phyloP scores from a whole-genome alignment of 2,888 invertebrate species.

The Melinopterus prodromus region DNA sequence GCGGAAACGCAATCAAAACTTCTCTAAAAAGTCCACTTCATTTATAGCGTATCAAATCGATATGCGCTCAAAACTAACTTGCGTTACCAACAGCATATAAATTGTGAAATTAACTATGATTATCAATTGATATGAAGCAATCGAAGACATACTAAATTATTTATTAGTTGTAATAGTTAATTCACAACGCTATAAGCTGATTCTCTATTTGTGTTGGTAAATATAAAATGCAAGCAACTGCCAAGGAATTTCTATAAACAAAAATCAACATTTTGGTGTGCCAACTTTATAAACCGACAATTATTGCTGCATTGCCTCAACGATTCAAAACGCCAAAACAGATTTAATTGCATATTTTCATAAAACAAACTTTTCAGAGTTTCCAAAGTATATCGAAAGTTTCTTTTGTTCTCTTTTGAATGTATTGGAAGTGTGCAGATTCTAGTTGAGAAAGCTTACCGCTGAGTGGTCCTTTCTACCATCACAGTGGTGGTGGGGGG shows the following conservation, averaged over 20 bases:
- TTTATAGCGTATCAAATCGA: background rate
- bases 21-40: background rate
- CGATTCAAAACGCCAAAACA: background rate
- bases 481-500: background rate
- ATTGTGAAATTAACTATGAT: background rate
- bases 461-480: background rate
- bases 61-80: background rate
- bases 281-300: background rate
- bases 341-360: no score
- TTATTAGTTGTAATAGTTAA: background rate
- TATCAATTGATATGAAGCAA: background rate
- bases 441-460: background rate
- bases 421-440: background rate
- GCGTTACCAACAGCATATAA: background rate
- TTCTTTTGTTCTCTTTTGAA: background rate
- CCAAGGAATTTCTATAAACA: background rate
- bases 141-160: background rate
- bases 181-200: background rate
- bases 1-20: background rate
- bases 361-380: no score
- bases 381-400: background rate
- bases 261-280: background rate
- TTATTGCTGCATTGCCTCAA: no score
- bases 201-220: background rate
- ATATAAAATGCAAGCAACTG: background rate